These are phyloP conservation scores for Sapajus apella DNA, from an alignment of 2,113 vertebrate species.

Conservation along the genomic window DNA sequence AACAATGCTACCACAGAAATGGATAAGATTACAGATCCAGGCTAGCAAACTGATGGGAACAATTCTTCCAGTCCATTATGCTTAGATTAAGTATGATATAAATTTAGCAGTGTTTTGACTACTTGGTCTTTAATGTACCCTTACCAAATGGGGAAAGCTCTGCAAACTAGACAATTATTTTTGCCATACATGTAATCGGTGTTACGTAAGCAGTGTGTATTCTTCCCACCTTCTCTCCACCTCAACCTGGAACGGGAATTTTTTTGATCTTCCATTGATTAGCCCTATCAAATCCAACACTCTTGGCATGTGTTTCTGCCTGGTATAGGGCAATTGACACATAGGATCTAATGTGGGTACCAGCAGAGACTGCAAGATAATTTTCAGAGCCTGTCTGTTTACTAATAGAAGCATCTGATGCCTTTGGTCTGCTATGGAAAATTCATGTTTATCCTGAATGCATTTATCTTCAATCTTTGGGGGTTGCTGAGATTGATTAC, in stretches of 20 bases:
- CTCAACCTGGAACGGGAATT: neutral
- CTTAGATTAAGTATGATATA: neutral
- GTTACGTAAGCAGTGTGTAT: neutral
- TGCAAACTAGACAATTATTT: neutral
- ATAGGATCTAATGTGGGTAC: neutral
- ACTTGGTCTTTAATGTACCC: neutral
- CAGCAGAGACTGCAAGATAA: neutral
- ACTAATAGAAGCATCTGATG: neutral
- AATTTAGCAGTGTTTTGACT: neutral
- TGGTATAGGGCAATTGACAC: neutral
- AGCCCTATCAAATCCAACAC: neutral
- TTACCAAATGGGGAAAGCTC: neutral
- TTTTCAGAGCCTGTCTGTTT: neutral
- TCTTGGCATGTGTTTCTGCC: neutral
- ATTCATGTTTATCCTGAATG: neutral
- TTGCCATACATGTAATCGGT: neutral
- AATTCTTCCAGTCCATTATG: accelerated
- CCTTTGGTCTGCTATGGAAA: neutral
- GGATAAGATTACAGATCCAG: neutral
- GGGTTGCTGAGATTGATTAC: slow-evolving; percentile 2
- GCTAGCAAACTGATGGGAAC: neutral
- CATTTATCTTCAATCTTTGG: neutral
- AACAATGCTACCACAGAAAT: neutral
- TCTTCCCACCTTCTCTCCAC: neutral
- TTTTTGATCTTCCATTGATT: neutral